phyloP scores from a whole-genome alignment of 1,140 invertebrate species.

The Zaprionus camerounensis region DNA sequence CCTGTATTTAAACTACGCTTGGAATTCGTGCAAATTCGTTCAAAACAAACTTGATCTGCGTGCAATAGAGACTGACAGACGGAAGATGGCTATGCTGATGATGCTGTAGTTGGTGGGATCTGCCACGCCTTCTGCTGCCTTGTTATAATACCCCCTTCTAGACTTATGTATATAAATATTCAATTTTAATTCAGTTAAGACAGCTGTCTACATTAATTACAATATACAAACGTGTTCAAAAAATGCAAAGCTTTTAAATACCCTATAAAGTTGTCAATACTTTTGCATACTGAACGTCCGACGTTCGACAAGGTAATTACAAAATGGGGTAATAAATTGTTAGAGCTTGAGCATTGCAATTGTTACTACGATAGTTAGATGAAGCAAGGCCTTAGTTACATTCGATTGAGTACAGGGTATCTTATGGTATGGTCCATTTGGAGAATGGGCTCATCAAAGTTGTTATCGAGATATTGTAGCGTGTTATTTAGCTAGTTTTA shows the following conservation, averaged over 20 bases:
- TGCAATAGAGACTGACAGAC: too few species aligned
- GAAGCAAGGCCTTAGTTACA: not conserved
- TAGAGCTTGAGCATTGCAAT: not conserved
- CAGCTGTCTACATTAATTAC: not conserved
- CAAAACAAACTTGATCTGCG: too few species aligned
- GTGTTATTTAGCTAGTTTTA: not conserved
- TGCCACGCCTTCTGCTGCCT: too few species aligned
- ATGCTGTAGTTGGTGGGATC: too few species aligned
- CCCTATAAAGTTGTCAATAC: not conserved
- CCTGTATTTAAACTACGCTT: too few species aligned
- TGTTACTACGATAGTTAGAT: not conserved
- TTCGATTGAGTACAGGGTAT: not conserved
- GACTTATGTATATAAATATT: too few species aligned
- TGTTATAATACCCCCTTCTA: too few species aligned
- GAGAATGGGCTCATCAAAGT: not conserved
- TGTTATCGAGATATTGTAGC: not conserved
- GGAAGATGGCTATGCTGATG: too few species aligned
- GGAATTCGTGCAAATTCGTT: too few species aligned
- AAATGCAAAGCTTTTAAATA: not conserved
- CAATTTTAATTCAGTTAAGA: too few species aligned
- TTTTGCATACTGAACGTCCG: not conserved
- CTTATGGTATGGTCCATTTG: not conserved
- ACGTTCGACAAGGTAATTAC: not conserved
- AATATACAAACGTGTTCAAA: not conserved
- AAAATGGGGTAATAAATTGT: not conserved